Evolutionary conservation across 2,113 vertebrate genomes (phyloP).

Genomic region (Tragulus kanchil): DNA sequence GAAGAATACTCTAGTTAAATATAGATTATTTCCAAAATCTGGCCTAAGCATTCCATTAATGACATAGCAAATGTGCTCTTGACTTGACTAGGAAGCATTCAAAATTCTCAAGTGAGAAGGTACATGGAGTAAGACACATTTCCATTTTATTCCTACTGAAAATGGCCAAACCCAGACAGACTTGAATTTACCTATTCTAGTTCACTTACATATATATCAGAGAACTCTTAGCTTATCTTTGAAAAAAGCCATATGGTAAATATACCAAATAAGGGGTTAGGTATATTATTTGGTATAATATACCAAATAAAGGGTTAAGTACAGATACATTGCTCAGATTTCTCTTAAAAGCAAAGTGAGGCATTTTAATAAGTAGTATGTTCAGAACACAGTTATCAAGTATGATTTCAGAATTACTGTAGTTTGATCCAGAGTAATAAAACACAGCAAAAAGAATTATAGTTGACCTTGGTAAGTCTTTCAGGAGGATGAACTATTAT

Average conservation of each 20-base stretch:
- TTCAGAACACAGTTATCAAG: not conserved
- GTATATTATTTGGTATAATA: not conserved
- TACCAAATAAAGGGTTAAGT: not conserved
- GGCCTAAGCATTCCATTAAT: not conserved
- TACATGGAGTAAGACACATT: not conserved
- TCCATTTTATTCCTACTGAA: not conserved
- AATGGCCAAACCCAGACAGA: not conserved
- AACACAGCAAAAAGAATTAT: not conserved
- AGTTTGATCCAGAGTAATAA: not conserved
- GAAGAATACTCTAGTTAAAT: not conserved
- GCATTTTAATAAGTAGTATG: not conserved
- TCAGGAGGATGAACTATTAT: not conserved
- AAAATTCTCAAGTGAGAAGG: not conserved
- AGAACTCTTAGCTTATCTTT: not conserved
- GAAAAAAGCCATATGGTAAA: not conserved
- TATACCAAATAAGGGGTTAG: not conserved
- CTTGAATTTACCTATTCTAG: not conserved
- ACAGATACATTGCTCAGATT: not conserved
- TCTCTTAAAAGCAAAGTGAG: not conserved
- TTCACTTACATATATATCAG: not conserved
- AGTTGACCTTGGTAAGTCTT: not conserved
- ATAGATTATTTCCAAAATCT: not conserved
- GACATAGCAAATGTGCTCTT: not conserved
- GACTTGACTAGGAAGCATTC: not conserved
- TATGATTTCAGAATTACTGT: conserved; percentile 14